Evolutionary conservation across 2,113 vertebrate species (phyloP).

Genomic region (Astatotilapia flaviijosephi): DNA sequence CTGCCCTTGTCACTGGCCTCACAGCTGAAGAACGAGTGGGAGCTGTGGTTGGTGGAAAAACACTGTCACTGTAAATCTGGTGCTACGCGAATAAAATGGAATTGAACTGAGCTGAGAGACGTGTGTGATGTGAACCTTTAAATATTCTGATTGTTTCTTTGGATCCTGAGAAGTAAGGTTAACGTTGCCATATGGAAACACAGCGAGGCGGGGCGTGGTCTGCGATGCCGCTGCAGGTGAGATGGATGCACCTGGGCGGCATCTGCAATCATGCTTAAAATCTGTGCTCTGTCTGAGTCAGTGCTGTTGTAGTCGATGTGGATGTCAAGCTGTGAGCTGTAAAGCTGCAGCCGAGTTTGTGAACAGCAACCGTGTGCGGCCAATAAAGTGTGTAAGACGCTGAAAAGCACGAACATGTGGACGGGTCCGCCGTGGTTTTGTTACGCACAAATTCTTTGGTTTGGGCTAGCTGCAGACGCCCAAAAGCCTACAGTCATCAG

Average conservation of each 20-base stretch:
- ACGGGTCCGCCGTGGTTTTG: not conserved
- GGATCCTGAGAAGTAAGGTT: not conserved
- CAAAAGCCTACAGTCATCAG: not conserved
- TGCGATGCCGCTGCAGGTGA: not conserved
- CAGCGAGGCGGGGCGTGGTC: fast-evolving
- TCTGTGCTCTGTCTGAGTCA: not conserved
- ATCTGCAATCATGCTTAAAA: not conserved
- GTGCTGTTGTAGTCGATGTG: not conserved
- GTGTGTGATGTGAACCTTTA: not conserved
- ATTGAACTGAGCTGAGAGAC: not conserved
- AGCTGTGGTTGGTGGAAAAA: slow-evolving; percentile 66
- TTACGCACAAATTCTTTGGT: not conserved
- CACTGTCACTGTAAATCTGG: not conserved
- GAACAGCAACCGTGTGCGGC: not conserved
- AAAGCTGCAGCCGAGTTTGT: not conserved
- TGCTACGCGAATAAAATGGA: fast-evolving
- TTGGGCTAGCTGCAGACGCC: not conserved
- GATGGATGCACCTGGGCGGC: not conserved
- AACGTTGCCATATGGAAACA: not conserved
- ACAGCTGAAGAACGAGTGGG: slow-evolving; percentile 87
- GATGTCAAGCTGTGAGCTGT: not conserved
- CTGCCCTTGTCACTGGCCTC: slow-evolving; percentile 55
- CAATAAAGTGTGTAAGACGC: not conserved
- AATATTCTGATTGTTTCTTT: not conserved
- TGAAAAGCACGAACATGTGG: not conserved